Base-by-base conservation (phyloP, 2,888 invertebrate genomes). In the Leucophora obtusa region DNA sequence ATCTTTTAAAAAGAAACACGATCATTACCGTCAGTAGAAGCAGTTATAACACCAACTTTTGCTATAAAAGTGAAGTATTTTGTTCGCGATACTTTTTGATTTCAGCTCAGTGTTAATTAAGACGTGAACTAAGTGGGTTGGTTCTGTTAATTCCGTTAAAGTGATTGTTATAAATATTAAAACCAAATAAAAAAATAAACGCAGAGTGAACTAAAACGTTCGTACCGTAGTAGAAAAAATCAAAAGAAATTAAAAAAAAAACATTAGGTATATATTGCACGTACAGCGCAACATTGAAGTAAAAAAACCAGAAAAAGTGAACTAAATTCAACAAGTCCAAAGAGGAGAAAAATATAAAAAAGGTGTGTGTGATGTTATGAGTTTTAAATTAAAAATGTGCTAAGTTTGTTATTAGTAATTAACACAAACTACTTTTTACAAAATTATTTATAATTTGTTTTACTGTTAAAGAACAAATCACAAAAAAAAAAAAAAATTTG, bases 11-110 rank as follows among this genome's bases (percentile, higher is more conserved):
- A 56, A 72, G 60, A 76, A 68, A 82, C 73, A 54, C 70, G 79
- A 82, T 82, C 82, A 65, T 58, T 58, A 54, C 53, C 68, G 66
- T 53, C 63, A 60, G 77, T 28, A 24, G n/a, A 9, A 56, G 28
- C 28, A 28, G 15, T 1, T 47, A 47, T 73, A 73, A 59, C 77
- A 68, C 75, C 69, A 68, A 77, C 79, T 68, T 79, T 79, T 77
- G 83, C 87, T 88, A 87, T 87, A 87, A 88, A 87, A 88, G 85
- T 84, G 65, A 83, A 82, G 81, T 85, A 88, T 89, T 89, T 89
- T 86, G 86, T 85, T 83, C 84, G 86, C 76, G 85, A 84, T 85
- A 85, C 85, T 88, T 88, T 89, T 87, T 83, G 83, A 84, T 85
- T 86, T 84, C 84, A 85, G 85, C 86, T 89, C 89, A 89, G 89